A percentile compares a stretch with the other conserved stretches of the same genome.
phyloP scores from a whole-genome alignment of 2,797 vertebrate species.

The Siniperca undulata region DNA sequence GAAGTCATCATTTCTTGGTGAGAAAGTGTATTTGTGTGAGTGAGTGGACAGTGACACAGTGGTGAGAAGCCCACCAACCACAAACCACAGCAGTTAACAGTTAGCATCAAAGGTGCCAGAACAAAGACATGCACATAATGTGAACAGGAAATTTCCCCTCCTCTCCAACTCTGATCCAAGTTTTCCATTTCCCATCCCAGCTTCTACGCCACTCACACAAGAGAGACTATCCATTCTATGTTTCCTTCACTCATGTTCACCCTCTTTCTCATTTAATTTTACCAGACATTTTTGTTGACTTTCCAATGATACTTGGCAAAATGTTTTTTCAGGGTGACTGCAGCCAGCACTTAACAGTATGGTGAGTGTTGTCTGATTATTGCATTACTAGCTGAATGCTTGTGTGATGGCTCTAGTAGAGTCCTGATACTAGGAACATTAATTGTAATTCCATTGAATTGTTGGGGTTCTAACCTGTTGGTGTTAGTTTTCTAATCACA shows the following conservation, averaged over 20 bases:
- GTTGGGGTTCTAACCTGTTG: constrained; percentile 1
- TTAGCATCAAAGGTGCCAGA: constrained; percentile 21
- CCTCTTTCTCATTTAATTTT: background rate
- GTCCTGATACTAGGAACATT: background rate
- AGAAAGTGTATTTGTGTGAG: constrained; percentile 13
- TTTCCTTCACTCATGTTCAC: background rate
- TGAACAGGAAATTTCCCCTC: background rate
- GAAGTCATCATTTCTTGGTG: constrained; percentile 36
- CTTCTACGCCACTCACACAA: background rate
- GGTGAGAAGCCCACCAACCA: constrained; percentile 17
- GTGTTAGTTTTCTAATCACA: background rate
- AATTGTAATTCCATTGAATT: constrained; percentile 13
- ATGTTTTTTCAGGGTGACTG: background rate
- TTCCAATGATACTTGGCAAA: background rate
- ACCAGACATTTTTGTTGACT: background rate
- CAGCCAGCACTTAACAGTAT: constrained; percentile 12
- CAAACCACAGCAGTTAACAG: constrained; percentile 32
- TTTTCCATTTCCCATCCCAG: background rate
- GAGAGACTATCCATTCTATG: background rate
- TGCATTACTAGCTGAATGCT: constrained; percentile 6
- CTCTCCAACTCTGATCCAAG: background rate
- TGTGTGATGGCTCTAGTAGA: constrained; percentile 4
- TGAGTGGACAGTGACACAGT: constrained; percentile 25
- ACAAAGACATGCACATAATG: background rate
- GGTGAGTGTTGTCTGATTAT: constrained; percentile 2